Conservation (phyloP, 2,113 vertebrate species). For the Rhinoptilus africanus region DNA sequence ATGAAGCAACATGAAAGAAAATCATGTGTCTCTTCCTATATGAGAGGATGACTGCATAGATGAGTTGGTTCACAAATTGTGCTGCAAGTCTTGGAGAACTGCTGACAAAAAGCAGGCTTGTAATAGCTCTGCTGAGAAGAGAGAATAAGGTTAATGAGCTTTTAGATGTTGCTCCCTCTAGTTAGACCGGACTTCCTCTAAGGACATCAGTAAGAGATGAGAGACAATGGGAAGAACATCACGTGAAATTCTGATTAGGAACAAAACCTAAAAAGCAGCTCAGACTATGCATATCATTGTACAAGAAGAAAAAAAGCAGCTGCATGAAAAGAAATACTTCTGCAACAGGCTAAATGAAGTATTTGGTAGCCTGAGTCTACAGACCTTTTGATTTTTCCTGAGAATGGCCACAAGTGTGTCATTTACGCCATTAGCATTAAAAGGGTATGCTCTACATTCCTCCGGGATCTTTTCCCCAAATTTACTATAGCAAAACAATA, state of each 20-base stretch:
- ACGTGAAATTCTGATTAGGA: not conserved
- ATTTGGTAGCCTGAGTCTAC: not conserved
- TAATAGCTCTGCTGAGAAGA: constrained; percentile 35
- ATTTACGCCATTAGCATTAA: not conserved
- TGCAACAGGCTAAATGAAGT: not conserved
- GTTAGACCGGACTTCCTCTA: constrained; percentile 17
- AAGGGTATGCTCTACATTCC: not conserved
- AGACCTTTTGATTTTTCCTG: not conserved
- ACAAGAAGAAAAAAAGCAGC: not conserved
- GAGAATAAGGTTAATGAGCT: not conserved
- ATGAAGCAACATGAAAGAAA: constrained; percentile 63
- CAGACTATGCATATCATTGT: not conserved
- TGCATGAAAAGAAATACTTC: not conserved
- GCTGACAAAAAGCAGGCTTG: constrained; percentile 54
- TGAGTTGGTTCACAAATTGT: constrained; percentile 38
- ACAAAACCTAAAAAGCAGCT: not conserved
- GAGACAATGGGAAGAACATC: not conserved
- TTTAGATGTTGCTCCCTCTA: not conserved
- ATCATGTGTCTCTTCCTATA: constrained; percentile 11
- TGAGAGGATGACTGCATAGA: constrained; percentile 32
- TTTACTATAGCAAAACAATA: not conserved
- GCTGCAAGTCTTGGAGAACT: constrained; percentile 8
- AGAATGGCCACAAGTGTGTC: not conserved
- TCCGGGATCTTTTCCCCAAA: not conserved
- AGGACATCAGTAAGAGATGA: not conserved